Evolutionary conservation across 37 sponge, comb jelly and placozoan species (phyloP).

Genomic region (Ephydatia muelleri): DNA sequence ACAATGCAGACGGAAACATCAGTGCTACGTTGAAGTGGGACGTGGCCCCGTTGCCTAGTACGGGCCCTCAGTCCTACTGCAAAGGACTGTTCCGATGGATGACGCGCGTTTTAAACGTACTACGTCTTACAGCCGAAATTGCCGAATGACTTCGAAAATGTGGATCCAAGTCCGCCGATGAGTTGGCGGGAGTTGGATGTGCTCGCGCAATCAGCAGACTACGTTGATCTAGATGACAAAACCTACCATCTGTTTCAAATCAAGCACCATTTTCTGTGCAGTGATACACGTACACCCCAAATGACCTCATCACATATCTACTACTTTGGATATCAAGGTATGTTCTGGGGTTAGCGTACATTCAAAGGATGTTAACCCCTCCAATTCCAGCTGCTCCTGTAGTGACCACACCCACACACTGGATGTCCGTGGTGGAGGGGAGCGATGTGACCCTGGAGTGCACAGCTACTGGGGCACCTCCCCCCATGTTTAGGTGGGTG

Average conservation of each 20-base stretch:
- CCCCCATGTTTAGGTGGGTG: conserved; percentile 10
- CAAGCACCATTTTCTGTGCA: neutral
- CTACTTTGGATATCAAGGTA: neutral
- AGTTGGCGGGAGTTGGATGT: neutral
- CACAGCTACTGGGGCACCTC: conserved; percentile 6
- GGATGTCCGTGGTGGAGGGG: neutral
- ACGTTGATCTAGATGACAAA: neutral
- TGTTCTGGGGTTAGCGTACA: too few species aligned
- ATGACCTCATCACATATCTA: neutral
- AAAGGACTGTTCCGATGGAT: neutral
- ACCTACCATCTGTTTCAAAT: neutral
- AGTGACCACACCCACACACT: neutral
- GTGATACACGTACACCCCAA: neutral
- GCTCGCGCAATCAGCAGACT: neutral
- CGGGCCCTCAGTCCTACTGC: neutral
- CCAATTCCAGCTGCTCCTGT: neutral
- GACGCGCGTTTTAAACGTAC: neutral
- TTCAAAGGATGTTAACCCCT: neutral
- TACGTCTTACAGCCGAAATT: neutral
- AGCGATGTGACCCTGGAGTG: conserved; percentile 4
- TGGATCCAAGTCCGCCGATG: neutral
- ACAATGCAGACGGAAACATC: neutral
- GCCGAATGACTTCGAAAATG: neutral
- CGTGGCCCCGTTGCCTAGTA: neutral
- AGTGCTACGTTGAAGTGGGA: neutral